Conservation (phyloP, 1,140 invertebrate genomes). For the Drosophila serrata region DNA sequence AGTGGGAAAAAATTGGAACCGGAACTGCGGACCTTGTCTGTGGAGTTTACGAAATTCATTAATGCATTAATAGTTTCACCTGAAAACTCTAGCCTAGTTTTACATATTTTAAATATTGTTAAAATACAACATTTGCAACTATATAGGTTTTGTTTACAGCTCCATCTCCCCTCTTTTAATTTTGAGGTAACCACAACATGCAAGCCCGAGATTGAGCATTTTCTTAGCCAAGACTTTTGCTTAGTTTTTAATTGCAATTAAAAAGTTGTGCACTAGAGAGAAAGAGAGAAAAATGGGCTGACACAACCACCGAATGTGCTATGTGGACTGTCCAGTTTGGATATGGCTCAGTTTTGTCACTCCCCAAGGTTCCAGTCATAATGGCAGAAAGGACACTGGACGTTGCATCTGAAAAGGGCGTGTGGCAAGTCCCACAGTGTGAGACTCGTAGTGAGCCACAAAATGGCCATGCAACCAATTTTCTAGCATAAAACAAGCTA, state of each 20-base stretch:
- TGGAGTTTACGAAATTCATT: background rate
- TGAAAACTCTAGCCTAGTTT: background rate
- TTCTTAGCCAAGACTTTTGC: conserved; percentile 65
- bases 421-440: conserved; percentile 41
- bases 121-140: conserved; percentile 12
- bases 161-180: conserved; percentile 25
- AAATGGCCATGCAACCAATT: conserved; percentile 79
- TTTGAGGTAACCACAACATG: conserved; percentile 22
- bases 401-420: conserved; percentile 33
- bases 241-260: conserved; percentile 82
- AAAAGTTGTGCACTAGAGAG: conserved; percentile 62
- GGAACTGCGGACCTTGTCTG: background rate
- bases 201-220: conserved; percentile 31
- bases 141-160: conserved; percentile 10
- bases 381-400: conserved; percentile 47
- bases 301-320: conserved; percentile 19
- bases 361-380: conserved; percentile 70
- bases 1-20: conserved; percentile 8
- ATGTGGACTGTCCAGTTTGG: conserved; percentile 22
- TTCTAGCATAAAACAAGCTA: conserved; percentile 62
- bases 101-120: conserved; percentile 7
- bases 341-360: conserved; percentile 51
- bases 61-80: background rate
- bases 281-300: conserved; percentile 1
- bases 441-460: conserved; percentile 44